Base-by-base conservation (phyloP, 2,797 vertebrate genomes). In the Rhinoraja longicauda region DNA sequence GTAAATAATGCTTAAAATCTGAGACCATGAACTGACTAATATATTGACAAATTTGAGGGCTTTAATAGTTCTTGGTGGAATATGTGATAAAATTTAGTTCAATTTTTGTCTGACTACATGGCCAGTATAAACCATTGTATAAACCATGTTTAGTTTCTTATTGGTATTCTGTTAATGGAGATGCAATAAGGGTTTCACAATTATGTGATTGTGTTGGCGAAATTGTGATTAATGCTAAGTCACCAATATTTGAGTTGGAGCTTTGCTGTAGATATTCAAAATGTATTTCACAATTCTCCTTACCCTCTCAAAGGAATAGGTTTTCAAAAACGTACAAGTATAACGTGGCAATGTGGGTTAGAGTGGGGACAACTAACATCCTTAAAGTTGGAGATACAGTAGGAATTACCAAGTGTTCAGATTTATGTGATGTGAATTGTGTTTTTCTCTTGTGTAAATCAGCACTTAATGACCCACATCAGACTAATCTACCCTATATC, bases 401-500 rank as follows among this genome's bases (percentile, higher is more conserved):
- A 13, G 62, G 5, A 88, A 19, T 88, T 88, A 53, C 32, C 32
- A 64, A 88, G n/a, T 88, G n/a, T 88, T 88, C n/a, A 36, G n/a
- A 67, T 88, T 88, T 64, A 88, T 88, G 59, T 36, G n/a, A 32
- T 88, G 84, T 88, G 59, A 32, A 64, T 17, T 36, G 59, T 64
- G n/a, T 64, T 62, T 53, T 64, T 88, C n/a, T 32, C 84, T 67
- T 88, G 59, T 88, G 84, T 88, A 88, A 88, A 88, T 59, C 82
- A 86, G 32, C 62, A 86, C 59, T 88, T 88, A 88, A 88, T 88
- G 62, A 36, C n/a, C 15, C n/a, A 64, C 84, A 88, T 88, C 84
- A 88, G 84, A 36, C 62, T 88, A 88, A 88, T 36, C n/a, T 88
- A 59, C 1, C n/a, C n/a, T 88, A 88, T 64, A 67, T 88, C 84